Conservation (phyloP, 2,113 vertebrate genomes). For the Ibidorhyncha struthersii region DNA sequence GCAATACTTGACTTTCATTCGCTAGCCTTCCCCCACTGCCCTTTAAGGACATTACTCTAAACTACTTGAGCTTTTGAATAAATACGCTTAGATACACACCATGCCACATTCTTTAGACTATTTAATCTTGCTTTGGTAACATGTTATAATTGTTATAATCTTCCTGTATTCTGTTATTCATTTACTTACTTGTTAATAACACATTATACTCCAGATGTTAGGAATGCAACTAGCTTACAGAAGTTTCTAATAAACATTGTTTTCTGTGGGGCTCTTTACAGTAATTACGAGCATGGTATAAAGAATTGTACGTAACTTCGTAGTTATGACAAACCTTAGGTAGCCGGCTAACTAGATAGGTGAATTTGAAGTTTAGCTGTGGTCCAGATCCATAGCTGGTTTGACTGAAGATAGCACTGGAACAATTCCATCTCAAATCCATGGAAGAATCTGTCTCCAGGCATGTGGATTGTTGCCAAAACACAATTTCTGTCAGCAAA, state of each 20-base stretch:
- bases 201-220: background rate
- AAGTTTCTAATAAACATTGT: background rate
- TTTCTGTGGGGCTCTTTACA: background rate
- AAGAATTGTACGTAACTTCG: background rate
- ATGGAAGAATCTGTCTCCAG: background rate
- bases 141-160: background rate
- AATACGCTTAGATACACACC: background rate
- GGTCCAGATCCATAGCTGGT: background rate
- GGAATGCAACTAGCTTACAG: background rate
- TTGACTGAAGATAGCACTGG: background rate
- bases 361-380: background rate
- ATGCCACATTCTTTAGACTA: background rate
- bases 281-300: background rate
- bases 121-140: background rate
- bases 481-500: background rate
- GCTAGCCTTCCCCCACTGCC: background rate
- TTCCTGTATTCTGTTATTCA: background rate
- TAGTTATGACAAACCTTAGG: background rate
- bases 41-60: background rate
- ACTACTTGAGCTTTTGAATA: background rate
- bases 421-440: background rate
- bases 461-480: background rate
- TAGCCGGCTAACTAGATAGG: background rate
- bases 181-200: background rate
- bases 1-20: background rate